phyloP scores from a whole-genome alignment of 1,140 invertebrate genomes.

The Macrocentrus cingulum region DNA sequence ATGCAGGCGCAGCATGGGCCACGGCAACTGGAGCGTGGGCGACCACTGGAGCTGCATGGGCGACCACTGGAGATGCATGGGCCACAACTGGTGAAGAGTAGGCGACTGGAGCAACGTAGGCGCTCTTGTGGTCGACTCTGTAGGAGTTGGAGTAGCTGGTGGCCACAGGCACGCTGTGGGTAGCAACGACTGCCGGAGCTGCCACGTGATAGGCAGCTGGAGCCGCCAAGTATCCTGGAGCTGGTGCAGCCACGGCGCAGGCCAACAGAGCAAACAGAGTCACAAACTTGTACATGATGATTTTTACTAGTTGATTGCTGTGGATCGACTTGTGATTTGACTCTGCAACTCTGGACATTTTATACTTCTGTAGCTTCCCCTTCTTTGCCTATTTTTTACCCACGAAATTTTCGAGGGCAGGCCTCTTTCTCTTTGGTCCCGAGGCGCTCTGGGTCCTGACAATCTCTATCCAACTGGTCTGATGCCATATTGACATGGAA shows the following conservation, averaged over 20 bases:
- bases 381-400: slow-evolving; percentile 35
- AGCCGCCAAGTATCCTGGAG: slow-evolving; percentile 26
- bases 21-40: slow-evolving; percentile 8
- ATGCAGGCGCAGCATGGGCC: slow-evolving; percentile 18
- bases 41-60: background rate
- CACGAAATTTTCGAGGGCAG: slow-evolving; percentile 26
- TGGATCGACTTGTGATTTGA: slow-evolving; percentile 26
- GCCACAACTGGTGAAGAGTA: slow-evolving; percentile 2
- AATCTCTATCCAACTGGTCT: slow-evolving; percentile 10
- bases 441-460: slow-evolving; percentile 7
- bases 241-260: slow-evolving; percentile 29
- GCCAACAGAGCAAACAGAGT: slow-evolving; percentile 46
- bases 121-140: slow-evolving; percentile 32
- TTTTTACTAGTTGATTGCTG: slow-evolving; percentile 14
- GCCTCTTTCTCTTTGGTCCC: slow-evolving; percentile 23
- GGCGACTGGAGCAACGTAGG: background rate
- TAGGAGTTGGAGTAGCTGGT: slow-evolving; percentile 45
- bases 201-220: slow-evolving; percentile 8
- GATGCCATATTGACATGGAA: slow-evolving; percentile 4
- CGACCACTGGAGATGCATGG: background rate
- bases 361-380: slow-evolving; percentile 23
- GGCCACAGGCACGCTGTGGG: slow-evolving; percentile 39
- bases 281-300: slow-evolving; percentile 31
- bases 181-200: slow-evolving; percentile 23
- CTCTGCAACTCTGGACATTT: slow-evolving; percentile 5